Evolutionary conservation across 2,113 vertebrate species (phyloP).

Genomic region (Butorides virescens): DNA sequence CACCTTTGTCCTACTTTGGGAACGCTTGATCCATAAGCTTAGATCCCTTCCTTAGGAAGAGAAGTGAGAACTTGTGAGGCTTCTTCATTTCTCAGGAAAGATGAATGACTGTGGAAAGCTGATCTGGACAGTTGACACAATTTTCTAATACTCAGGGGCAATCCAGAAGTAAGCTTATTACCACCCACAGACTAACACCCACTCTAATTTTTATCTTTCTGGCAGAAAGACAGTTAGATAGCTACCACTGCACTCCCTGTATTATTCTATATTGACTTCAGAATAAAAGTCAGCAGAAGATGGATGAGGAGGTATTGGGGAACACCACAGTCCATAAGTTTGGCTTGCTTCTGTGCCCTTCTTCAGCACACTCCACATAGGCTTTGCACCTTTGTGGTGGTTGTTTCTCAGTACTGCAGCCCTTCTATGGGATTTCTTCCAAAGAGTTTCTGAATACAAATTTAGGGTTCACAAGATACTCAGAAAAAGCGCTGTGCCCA

Average conservation of each 20-base stretch:
- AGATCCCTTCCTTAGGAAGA: neutral
- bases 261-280: neutral
- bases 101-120: neutral
- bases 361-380: rapidly evolving
- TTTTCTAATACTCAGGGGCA: neutral
- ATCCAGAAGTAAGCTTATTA: neutral
- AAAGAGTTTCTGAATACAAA: neutral
- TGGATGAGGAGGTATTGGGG: neutral
- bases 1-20: neutral
- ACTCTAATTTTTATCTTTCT: neutral
- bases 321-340: neutral
- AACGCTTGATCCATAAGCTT: neutral
- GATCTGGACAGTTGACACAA: neutral
- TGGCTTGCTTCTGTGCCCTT: neutral
- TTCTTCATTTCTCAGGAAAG: neutral
- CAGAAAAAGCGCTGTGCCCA: neutral
- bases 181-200: neutral
- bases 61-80: neutral
- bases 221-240: neutral
- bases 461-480: neutral
- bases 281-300: neutral
- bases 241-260: neutral
- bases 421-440: neutral
- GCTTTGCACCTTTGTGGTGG: neutral
- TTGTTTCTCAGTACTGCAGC: neutral